These are phyloP conservation scores for Actinopyga echinites DNA, from an alignment of 53 echinoderm and acorn worm genomes.

Conservation along the genomic window DNA sequence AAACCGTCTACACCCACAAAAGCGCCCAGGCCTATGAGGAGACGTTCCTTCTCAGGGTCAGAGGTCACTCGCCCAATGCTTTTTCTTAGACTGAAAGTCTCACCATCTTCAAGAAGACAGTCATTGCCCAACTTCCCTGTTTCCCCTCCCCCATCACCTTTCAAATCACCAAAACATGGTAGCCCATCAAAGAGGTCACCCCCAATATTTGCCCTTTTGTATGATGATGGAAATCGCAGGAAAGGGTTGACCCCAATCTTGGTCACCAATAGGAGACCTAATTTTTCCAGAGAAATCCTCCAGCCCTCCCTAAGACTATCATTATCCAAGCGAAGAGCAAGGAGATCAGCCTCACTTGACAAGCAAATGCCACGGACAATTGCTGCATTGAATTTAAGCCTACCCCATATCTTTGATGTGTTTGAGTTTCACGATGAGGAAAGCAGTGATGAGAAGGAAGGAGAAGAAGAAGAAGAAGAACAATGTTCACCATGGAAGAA, in stretches of 20 bases:
- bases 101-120: conserved; percentile 3
- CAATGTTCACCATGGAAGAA: neutral
- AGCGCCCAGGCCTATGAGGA: neutral
- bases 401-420: conserved; percentile 55
- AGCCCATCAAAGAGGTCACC: conserved; percentile 15
- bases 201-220: conserved; percentile 37
- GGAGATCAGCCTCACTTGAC: neutral
- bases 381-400: conserved; percentile 61
- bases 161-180: conserved; percentile 16
- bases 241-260: conserved; percentile 23
- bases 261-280: conserved; percentile 34
- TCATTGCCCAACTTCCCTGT: conserved; percentile 1
- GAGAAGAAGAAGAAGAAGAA: neutral
- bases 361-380: conserved; percentile 49
- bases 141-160: conserved; percentile 35
- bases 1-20: neutral
- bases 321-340: conserved; percentile 7
- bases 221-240: conserved; percentile 3
- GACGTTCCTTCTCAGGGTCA: conserved; percentile 26
- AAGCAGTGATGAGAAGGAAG: conserved; percentile 35
- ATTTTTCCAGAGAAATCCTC: conserved; percentile 24
- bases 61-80: conserved; percentile 3
- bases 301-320: conserved; percentile 32
- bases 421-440: conserved; percentile 67
- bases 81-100: conserved; percentile 29